Evolutionary conservation across 37 sponge, comb jelly and placozoan species (phyloP).

Genomic region (Chondrilla cf. caribensis): DNA sequence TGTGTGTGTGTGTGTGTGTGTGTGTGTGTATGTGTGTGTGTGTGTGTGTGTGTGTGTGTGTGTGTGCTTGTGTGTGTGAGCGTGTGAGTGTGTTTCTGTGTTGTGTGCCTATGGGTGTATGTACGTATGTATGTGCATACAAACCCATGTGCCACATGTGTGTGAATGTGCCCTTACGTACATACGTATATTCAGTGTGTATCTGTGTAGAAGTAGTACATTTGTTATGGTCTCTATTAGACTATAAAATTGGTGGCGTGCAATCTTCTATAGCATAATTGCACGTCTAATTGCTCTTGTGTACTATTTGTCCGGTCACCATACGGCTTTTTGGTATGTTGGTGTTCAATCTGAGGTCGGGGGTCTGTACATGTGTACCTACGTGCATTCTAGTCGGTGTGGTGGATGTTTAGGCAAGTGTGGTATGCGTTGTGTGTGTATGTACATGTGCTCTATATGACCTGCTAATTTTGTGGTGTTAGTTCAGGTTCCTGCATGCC

Average conservation of each 20-base stretch:
- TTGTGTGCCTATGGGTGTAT: neutral
- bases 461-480: too few relatives aligned
- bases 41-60: slow-evolving; percentile 37
- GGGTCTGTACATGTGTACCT: neutral
- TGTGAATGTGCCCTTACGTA: neutral
- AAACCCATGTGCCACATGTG: too few relatives aligned
- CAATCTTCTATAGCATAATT: too few relatives aligned
- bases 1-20: slow-evolving; percentile 30
- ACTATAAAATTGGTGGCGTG: too few relatives aligned
- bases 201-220: neutral
- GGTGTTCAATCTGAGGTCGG: too few relatives aligned
- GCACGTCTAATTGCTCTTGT: too few relatives aligned
- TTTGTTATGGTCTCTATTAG: neutral
- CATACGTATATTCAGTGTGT: neutral
- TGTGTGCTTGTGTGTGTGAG: slow-evolving; percentile 28
- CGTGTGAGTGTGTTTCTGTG: slow-evolving; percentile 23
- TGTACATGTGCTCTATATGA: too few relatives aligned
- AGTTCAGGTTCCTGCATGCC: too few relatives aligned
- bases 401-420: too few relatives aligned
- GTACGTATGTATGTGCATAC: neutral
- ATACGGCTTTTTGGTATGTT: too few relatives aligned
- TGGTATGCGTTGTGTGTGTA: too few relatives aligned
- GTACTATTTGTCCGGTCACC: too few relatives aligned
- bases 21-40: slow-evolving; percentile 25
- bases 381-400: neutral